Base-by-base conservation (phyloP, 92 coral and sea anemone species). In the Phenganax marumi region DNA sequence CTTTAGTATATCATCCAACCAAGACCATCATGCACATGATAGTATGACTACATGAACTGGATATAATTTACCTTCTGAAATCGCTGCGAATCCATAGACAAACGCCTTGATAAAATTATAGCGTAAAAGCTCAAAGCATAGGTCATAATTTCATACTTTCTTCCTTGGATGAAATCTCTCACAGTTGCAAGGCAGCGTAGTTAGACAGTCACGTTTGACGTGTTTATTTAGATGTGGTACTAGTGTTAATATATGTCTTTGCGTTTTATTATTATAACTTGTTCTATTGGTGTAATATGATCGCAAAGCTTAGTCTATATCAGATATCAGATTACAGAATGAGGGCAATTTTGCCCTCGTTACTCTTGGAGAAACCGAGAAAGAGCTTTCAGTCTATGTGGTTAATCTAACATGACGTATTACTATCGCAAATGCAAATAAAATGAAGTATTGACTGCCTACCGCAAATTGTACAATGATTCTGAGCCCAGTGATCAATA, bases 401-500 rank as follows among this genome's bases (percentile, higher is more conserved):
- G n/a, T n/a, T 33, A 5, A 33, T 33, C 3, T 33, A 33, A 33
- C 43, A 33, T 33, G 43, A 33, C 43, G 43, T 33, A 33, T 33
- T 33, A 33, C 43, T 33, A 5, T 33, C 3, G 7, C 17, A 7
- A 16, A 58, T 19, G 13, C 8, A 58, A 58, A 58, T 19, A 58
- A 14, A 18, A 8, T 8, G 17, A 58, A 58, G 21, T 14, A 58
- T 22, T 13, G 1, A n/a, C 23, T 12, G 43, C 47, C 23, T 4
- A 7, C 70, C 70, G 70, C 70, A 0, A 46, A 19, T 13, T 23
- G 21, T 2, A 9, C 21, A 58, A 58, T 8, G 6, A 1, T 64
- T 24, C 70, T 64, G 70, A 64, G 70, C 70, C 70, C 70, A 0
- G 26, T 22, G 47, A 64, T 64, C 70, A 64, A 64, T 64, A 24